Base-by-base conservation (phyloP, 2,113 vertebrate genomes). In the Rhodinocichla rosea region DNA sequence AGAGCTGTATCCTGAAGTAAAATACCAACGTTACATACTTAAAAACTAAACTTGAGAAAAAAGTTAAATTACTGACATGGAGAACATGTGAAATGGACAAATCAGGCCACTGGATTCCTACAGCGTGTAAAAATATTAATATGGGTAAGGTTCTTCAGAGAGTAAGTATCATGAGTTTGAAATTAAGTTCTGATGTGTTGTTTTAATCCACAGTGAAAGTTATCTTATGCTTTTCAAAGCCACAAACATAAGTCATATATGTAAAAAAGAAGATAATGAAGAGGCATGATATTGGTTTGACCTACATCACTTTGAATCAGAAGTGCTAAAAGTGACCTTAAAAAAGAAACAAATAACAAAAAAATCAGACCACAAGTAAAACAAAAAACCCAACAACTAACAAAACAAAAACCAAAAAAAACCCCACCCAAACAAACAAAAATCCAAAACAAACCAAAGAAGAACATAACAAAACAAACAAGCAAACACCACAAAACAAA, bases 11-110 rank as follows among this genome's bases (percentile, higher is more conserved):
- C 22, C 27, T 76, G 49, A 59, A 78, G 39, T 32, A 59, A 87
- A 89, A 89, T 27, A 39, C 15, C 12, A 30, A 92, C 73, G 39
- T 57, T n/a, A 62, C 21, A 45, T 4, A 28, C 16, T 40, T 69
- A 64, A 86, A 69, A 30, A 55, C 39, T 89, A 45, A 78, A 84
- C 17, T 52, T 75, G 27, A 76, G 27, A 65, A 92, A 90, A 70
- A 84, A 30, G 21, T 42, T 65, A 77, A 52, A 56, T 78, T 35
- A 75, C 40, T 60, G 28, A 60, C 21, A 6, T 42, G 23, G 26
- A 75, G 20, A 91, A 75, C 55, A 63, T 7, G 5, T 27, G 3
- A 79, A 89, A 84, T 18, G 28, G 35, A 40, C 30, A 67, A 81
- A 75, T 14, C 6, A 39, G 35, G 18, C 7, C 39, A 56, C 0